Base-by-base conservation (phyloP, 2,797 vertebrate genomes). In the Hydrocynus forskahlii region DNA sequence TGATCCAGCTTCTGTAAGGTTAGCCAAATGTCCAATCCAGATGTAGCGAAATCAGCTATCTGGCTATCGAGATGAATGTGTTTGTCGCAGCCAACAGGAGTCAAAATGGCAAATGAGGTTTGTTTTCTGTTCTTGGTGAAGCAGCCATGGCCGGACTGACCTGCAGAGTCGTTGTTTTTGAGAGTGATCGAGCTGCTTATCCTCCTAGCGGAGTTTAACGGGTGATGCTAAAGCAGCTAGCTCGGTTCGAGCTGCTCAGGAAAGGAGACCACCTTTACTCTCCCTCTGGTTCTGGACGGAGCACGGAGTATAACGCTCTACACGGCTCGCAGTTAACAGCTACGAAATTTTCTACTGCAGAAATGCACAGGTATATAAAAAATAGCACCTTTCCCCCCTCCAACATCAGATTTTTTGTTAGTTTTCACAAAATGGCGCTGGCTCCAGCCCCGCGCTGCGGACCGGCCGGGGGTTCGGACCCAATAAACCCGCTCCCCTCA, bases 361-460 rank as follows among this genome's bases (percentile, higher is more conserved):
- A 68, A 64, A 40, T 2, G 68, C 29, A 0, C 6, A 14, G 38
- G 9, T 74, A 21, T 71, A 3, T 29, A 29, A 75, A 73, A 72
- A 8, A 19, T 40, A 66, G 55, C 75, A 73, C 76, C 29, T 29
- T 29, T 29, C 3, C 29, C 3, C 3, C 29, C 3, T 29, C 29
- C 29, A 29, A 29, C 29, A 29, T 29, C 29, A 29, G 29, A 92
- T 93, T 88, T 95, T 96, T 91, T 93, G 94, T 95, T 91, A 95
- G 94, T 95, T 95, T 94, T 95, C 96, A 97, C 97, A 98, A 99
- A 98, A 99, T 99, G 97, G 96, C 96, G 97, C 97, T 96, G 96
- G 96, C 95, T 96, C 96, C 96, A 95, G 96, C 97, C 94, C 97
- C 97, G 97, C 97, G 96, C 96, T 97, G 96, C 96, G 94, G 95